A percentile compares a stretch with the other conserved stretches of the same genome.
Evolutionary conservation across 2,113 vertebrate genomes (phyloP).

Genomic region (Microtus montanus): DNA sequence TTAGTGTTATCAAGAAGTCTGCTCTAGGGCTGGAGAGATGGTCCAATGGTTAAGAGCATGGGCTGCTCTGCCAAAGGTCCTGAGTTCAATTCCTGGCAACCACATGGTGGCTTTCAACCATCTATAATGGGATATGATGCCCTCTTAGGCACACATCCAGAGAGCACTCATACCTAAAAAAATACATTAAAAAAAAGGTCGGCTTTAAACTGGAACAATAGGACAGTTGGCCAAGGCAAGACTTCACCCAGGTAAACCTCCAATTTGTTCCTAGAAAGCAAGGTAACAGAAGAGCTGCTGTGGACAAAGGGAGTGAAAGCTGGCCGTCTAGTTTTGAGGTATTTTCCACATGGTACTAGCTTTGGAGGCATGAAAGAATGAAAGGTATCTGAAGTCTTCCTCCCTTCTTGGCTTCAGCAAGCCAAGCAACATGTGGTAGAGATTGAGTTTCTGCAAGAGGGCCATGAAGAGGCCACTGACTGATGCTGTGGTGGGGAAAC

Average conservation of each 20-base stretch:
- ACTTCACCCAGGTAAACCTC: not conserved
- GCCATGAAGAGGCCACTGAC: not conserved
- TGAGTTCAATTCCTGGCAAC: not conserved
- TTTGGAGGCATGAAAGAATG: not conserved
- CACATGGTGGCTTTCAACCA: not conserved
- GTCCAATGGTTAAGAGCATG: not conserved
- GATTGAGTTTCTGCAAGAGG: not conserved
- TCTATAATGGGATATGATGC: not conserved
- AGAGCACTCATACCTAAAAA: not conserved
- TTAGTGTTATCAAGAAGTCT: not conserved
- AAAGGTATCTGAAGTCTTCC: not conserved
- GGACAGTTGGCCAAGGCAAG: not conserved
- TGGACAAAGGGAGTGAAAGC: not conserved
- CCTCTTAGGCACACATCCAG: not conserved
- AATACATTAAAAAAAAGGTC: not conserved
- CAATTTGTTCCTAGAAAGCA: not conserved
- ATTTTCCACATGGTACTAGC: not conserved
- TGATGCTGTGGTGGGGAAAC: not conserved
- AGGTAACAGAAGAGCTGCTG: not conserved
- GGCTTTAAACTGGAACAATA: not conserved
- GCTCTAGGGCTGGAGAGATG: not conserved
- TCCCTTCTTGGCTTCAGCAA: not conserved
- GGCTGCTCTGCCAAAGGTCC: not conserved
- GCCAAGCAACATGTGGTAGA: not conserved
- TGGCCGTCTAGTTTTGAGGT: not conserved